Percentiles rank a stretch among this genome's conserved stretches.
Evolutionary conservation across 2,113 vertebrate genomes (phyloP).

Genomic region (Hepsetus odoe): DNA sequence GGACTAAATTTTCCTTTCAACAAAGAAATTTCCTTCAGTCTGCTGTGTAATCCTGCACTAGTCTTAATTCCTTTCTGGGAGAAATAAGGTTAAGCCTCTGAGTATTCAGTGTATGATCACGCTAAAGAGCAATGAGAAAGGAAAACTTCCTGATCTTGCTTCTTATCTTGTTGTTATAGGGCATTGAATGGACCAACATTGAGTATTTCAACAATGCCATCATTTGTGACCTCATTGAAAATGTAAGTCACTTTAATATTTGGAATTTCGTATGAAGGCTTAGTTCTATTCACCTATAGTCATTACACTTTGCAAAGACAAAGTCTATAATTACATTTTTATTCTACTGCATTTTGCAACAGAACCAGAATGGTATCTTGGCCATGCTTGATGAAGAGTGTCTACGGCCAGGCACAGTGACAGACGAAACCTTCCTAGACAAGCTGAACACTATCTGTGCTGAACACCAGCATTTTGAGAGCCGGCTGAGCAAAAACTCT

Average conservation of each 20-base stretch:
- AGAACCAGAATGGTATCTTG: slow-evolving; percentile 91
- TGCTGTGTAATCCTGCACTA: too few species aligned
- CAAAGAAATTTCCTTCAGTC: too few species aligned
- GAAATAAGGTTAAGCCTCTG: too few species aligned
- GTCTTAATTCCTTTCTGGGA: too few species aligned
- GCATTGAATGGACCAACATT: slow-evolving; percentile 97
- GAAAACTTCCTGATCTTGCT: slow-evolving; percentile 43
- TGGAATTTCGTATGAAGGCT: not conserved
- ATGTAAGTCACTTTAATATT: slow-evolving; percentile 78
- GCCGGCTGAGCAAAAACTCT: slow-evolving; percentile 92
- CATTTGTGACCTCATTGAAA: slow-evolving; percentile 98
- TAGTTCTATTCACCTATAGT: not conserved
- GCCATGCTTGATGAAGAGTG: slow-evolving; percentile 99
- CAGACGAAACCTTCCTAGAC: slow-evolving; percentile 94
- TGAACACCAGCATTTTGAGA: slow-evolving; percentile 96
- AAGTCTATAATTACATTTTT: not conserved
- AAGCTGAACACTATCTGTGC: slow-evolving; percentile 96
- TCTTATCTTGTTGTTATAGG: slow-evolving; percentile 78
- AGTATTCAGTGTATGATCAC: not conserved
- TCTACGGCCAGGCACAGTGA: slow-evolving; percentile 91
- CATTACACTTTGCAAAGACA: not conserved
- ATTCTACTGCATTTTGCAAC: not conserved
- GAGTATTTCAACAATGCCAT: slow-evolving; percentile 98
- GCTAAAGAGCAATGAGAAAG: not conserved
- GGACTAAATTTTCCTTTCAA: too few species aligned